Conservation (phyloP, 2,797 vertebrate species). For the Danio jaintianensis region DNA sequence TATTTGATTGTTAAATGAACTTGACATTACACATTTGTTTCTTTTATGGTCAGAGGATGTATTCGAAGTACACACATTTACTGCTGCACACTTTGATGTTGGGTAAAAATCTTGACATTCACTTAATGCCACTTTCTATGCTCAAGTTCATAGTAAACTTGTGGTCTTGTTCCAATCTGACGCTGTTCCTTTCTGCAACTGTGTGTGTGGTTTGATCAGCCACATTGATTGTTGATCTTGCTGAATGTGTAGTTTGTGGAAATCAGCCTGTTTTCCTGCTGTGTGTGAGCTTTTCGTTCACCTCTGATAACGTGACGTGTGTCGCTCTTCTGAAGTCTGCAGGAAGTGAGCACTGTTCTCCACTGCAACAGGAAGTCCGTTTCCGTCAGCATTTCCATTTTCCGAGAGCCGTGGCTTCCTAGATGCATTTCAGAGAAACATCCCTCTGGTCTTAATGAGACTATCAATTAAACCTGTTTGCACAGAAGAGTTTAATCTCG, state of each 20-base stretch:
- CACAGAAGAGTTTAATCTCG: background rate
- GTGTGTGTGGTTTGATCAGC: background rate
- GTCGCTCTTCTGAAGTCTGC: background rate
- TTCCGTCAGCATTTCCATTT: conserved; percentile 45
- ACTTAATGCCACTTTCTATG: too few relatives aligned
- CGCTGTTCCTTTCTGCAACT: conserved; percentile 4
- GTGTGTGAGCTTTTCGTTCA: background rate
- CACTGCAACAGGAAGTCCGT: conserved; percentile 45
- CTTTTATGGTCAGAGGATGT: too few relatives aligned
- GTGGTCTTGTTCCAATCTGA: too few relatives aligned
- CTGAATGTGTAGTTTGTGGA: conserved; percentile 9
- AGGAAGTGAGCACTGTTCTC: conserved; percentile 24
- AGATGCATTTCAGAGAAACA: background rate
- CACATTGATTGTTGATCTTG: conserved; percentile 13
- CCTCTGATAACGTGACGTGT: background rate
- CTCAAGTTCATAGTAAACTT: background rate
- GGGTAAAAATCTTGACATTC: too few relatives aligned
- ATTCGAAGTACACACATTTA: too few relatives aligned
- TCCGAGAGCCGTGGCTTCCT: conserved; percentile 48
- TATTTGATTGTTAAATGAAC: too few relatives aligned
- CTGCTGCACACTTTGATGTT: too few relatives aligned
- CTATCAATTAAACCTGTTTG: background rate
- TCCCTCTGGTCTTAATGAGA: background rate
- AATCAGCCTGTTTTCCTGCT: background rate
- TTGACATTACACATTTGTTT: too few relatives aligned